Conservation (phyloP, 2,888 invertebrate genomes). For the Cephalotes varians region DNA sequence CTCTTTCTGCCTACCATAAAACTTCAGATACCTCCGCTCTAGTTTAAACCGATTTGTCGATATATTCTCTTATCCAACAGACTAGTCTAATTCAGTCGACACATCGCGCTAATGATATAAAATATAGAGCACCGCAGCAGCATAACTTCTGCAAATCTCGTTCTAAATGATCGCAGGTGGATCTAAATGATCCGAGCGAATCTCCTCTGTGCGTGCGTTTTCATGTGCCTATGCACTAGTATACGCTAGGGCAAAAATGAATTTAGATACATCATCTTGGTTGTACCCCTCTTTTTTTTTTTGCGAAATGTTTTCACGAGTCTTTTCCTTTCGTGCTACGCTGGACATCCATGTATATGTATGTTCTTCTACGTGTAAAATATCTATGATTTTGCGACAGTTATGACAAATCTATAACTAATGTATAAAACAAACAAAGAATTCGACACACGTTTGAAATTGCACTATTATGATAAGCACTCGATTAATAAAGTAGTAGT, state of each 20-base stretch:
- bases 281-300: neutral
- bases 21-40: conserved; percentile 39
- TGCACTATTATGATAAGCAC: neutral
- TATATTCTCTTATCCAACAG: conserved; percentile 31
- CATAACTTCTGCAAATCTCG: conserved; percentile 10
- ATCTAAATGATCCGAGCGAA: neutral
- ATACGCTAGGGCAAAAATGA: neutral
- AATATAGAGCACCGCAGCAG: neutral
- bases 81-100: conserved; percentile 30
- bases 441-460: conserved; percentile 2
- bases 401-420: neutral
- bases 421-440: neutral
- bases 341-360: conserved; percentile 6
- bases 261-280: conserved; percentile 12
- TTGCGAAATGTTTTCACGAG: neutral
- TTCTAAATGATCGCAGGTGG: neutral
- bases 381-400: neutral
- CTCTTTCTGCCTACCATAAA: conserved; percentile 3
- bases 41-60: conserved; percentile 29
- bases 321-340: neutral
- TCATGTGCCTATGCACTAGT: conserved; percentile 40
- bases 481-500: neutral
- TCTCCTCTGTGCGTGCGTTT: neutral
- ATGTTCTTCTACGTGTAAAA: conserved; percentile 29
- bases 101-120: neutral